These are phyloP conservation scores for Oryzias dopingdopingensis DNA, from an alignment of 2,797 vertebrate genomes.

Conservation along the genomic window DNA sequence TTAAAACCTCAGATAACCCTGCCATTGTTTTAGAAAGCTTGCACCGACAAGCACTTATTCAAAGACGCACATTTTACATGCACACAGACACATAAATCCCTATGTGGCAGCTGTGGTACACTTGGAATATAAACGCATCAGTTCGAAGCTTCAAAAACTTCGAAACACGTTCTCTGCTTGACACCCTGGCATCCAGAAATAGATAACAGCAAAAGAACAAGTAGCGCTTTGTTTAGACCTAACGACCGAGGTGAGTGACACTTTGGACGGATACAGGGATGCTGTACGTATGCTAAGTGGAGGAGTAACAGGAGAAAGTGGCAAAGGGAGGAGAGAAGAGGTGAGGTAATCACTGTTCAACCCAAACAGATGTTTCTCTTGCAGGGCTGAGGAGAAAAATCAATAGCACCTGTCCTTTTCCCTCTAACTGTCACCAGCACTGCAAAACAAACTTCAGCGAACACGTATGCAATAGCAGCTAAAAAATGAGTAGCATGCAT, in stretches of 20 bases:
- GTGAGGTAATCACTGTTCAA: constrained; percentile 68
- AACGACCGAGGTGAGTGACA: constrained; percentile 45
- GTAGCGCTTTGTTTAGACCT: constrained; percentile 56
- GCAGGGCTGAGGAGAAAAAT: constrained; percentile 19
- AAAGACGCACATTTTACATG: constrained; percentile 14
- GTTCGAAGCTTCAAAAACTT: constrained; percentile 48
- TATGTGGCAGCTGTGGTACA: constrained; percentile 37
- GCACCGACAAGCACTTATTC: constrained; percentile 9
- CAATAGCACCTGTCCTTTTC: constrained; percentile 36
- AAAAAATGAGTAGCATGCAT: constrained; percentile 15
- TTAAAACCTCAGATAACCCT: constrained; percentile 55
- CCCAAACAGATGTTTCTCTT: constrained; percentile 70
- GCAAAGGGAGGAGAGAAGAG: constrained; percentile 26
- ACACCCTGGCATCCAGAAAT: constrained; percentile 52
- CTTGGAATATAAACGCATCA: constrained; percentile 50
- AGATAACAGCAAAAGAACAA: constrained; percentile 43
- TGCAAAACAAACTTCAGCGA: constrained; percentile 51
- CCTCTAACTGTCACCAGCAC: constrained; percentile 46
- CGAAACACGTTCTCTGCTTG: constrained; percentile 43
- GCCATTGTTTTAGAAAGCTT: constrained; percentile 55
- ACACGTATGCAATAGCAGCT: constrained; percentile 31
- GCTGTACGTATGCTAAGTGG: constrained; percentile 53
- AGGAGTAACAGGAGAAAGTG: constrained; percentile 30
- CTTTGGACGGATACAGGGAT: constrained; percentile 35
- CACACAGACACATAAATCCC: constrained; percentile 36